Conservation (phyloP, 1,140 invertebrate species). For the Gryllus bimaculatus region DNA sequence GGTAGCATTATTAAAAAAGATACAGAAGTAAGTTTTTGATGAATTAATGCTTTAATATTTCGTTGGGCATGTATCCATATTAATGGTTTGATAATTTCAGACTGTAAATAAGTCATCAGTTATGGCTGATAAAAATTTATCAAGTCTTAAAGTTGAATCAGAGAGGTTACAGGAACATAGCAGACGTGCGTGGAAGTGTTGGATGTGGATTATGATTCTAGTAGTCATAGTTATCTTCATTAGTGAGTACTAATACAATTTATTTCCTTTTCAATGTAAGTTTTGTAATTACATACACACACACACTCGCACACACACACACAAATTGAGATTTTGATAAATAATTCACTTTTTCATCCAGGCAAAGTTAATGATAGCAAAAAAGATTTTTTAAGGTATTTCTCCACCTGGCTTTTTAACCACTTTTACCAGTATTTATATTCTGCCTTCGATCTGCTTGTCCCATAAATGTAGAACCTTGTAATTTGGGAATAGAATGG, state of each 20-base stretch:
- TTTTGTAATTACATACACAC: too few relatives aligned
- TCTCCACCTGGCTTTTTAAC: not conserved
- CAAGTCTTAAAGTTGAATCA: slow-evolving; percentile 67
- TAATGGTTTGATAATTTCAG: slow-evolving; percentile 34
- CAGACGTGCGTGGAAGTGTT: slow-evolving; percentile 80
- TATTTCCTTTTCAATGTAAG: not conserved
- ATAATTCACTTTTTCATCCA: not conserved
- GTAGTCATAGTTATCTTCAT: slow-evolving; percentile 79
- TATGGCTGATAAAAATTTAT: slow-evolving; percentile 67
- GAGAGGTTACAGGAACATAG: slow-evolving; percentile 75
- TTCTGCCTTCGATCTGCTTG: too few relatives aligned
- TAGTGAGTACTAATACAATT: slow-evolving; percentile 46
- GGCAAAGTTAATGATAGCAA: not conserved
- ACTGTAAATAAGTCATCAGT: slow-evolving; percentile 63
- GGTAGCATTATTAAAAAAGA: slow-evolving; percentile 80
- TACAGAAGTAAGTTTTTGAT: slow-evolving; percentile 50
- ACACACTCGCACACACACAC: not conserved
- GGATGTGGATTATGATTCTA: slow-evolving; percentile 83
- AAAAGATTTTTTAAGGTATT: not conserved
- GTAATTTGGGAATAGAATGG: too few relatives aligned
- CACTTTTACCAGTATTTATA: too few relatives aligned
- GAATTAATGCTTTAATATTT: not conserved
- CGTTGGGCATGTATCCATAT: not conserved
- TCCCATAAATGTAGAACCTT: too few relatives aligned
- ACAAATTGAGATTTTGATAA: not conserved